Conservation (phyloP, 2,888 invertebrate species). For the Hirtodrosophila alboralis region DNA sequence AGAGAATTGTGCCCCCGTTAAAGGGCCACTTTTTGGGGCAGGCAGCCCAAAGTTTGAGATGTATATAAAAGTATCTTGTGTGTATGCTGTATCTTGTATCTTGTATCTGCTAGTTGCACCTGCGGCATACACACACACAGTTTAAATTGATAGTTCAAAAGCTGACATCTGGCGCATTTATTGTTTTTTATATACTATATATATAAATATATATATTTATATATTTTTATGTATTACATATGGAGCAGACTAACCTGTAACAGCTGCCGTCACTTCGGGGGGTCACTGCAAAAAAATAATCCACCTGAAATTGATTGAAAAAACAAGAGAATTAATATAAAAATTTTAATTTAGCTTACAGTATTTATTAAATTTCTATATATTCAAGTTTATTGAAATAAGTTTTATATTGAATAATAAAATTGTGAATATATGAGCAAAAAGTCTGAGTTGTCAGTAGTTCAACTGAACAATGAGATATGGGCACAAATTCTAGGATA, state of each 20-base stretch:
- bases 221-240: constrained; percentile 15
- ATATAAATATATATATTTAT: constrained; percentile 17
- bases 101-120: constrained; percentile 53
- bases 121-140: constrained; percentile 61
- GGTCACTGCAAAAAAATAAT: constrained; percentile 38
- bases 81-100: constrained; percentile 4
- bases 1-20: constrained; percentile 21
- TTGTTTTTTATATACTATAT: constrained; percentile 37
- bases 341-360: constrained; percentile 1
- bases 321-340: constrained; percentile 27
- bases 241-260: constrained; percentile 53
- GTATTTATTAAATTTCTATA: background rate
- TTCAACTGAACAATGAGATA: too few relatives aligned
- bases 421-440: constrained; percentile 4
- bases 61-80: constrained; percentile 6
- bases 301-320: constrained; percentile 51
- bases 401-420: background rate
- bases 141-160: constrained; percentile 65
- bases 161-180: constrained; percentile 51
- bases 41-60: background rate
- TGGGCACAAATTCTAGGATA: too few relatives aligned
- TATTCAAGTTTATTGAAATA: background rate
- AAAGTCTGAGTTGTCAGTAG: too few relatives aligned
- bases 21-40: constrained; percentile 31
- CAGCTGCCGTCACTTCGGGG: constrained; percentile 57